phyloP scores from a whole-genome alignment of 2,888 invertebrate genomes.

The Pheosia tremula region DNA sequence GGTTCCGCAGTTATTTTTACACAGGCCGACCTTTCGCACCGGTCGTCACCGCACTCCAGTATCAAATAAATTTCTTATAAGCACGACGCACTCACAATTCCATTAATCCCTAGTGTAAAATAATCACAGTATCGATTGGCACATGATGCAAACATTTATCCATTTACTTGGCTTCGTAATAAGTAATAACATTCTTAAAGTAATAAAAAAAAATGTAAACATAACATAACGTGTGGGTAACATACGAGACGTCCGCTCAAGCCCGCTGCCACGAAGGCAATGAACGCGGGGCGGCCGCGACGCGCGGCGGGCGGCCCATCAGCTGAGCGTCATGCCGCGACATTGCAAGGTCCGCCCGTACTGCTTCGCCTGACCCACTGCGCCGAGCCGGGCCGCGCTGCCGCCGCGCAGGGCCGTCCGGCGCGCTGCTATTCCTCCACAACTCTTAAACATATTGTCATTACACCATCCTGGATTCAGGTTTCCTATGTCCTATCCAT shows the following conservation, averaged over 20 bases:
- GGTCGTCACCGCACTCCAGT: conserved; percentile 80
- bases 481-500: too few relatives aligned
- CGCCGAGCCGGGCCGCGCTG: conserved; percentile 45
- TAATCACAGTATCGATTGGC: conserved; percentile 33
- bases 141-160: conserved; percentile 28
- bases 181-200: conserved; percentile 29
- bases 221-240: conserved; percentile 42
- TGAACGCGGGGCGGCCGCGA: conserved; percentile 86
- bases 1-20: conserved; percentile 85
- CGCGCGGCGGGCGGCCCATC: conserved; percentile 72
- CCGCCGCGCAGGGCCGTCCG: conserved; percentile 25
- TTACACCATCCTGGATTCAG: too few relatives aligned
- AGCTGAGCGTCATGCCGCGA: conserved; percentile 85
- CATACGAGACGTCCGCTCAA: conserved; percentile 73
- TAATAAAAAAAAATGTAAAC: conserved; percentile 39
- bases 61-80: conserved; percentile 52
- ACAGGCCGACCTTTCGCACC: conserved; percentile 84
- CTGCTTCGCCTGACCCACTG: conserved; percentile 79
- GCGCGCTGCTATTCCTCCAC: neutral
- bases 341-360: conserved; percentile 85
- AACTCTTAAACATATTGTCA: too few relatives aligned
- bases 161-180: conserved; percentile 24
- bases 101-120: conserved; percentile 41
- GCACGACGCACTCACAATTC: conserved; percentile 72
- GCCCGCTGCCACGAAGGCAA: conserved; percentile 87